Conservation (phyloP, 1,140 invertebrate genomes). For the Periplaneta americana region DNA sequence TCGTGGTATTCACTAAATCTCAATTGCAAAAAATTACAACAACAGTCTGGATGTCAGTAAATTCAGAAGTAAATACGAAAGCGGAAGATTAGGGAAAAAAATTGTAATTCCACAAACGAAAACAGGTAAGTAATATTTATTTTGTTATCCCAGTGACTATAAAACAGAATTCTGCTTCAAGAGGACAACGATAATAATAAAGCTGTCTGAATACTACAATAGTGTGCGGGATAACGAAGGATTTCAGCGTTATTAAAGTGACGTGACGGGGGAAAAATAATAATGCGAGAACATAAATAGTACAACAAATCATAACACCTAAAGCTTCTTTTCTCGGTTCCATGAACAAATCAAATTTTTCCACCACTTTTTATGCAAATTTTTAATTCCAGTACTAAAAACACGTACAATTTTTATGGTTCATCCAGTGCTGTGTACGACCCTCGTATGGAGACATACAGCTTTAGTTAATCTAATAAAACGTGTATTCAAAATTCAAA, state of each 20-base stretch:
- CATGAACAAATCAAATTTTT: not conserved
- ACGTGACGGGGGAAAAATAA: not conserved
- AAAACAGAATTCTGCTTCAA: not conserved
- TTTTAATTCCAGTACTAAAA: not conserved
- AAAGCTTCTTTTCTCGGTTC: not conserved
- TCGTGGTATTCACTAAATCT: not conserved
- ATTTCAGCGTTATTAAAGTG: not conserved
- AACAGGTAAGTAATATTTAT: not conserved
- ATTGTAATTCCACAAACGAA: not conserved
- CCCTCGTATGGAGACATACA: not conserved
- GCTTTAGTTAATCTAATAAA: not conserved
- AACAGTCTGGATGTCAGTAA: not conserved
- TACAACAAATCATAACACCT: not conserved
- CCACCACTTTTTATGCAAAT: not conserved
- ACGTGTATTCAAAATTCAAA: not conserved
- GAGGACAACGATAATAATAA: too few relatives aligned
- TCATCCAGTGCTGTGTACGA: not conserved
- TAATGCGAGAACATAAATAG: not conserved
- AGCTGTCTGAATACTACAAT: not conserved
- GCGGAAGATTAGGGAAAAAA: not conserved
- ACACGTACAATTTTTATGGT: not conserved
- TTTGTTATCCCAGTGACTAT: not conserved
- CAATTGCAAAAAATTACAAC: not conserved
- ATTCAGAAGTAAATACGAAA: not conserved
- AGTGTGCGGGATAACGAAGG: not conserved